phyloP scores from a whole-genome alignment of 2,113 vertebrate genomes.

The Galemys pyrenaicus region DNA sequence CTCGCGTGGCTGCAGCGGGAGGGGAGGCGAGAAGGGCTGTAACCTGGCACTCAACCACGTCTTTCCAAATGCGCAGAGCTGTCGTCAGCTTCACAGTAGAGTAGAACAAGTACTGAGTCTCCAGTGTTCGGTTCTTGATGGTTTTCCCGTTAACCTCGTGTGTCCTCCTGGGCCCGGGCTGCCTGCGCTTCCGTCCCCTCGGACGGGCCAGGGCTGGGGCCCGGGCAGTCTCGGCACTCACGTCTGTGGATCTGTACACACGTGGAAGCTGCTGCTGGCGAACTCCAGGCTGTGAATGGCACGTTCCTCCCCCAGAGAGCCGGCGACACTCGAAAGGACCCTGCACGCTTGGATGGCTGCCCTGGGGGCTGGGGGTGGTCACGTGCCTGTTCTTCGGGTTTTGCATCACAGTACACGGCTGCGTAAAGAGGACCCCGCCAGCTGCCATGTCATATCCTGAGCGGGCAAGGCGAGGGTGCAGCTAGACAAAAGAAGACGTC shows the following conservation, averaged over 20 bases:
- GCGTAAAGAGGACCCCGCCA: constrained; percentile 80
- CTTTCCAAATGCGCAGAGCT: constrained; percentile 69
- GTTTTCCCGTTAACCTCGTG: constrained; percentile 54
- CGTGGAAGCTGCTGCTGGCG: background rate
- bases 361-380: background rate
- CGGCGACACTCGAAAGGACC: too few relatives aligned
- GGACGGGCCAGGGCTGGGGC: constrained; percentile 39
- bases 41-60: background rate
- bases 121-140: constrained; percentile 43
- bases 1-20: too few relatives aligned
- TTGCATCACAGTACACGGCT: constrained; percentile 80
- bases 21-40: background rate
- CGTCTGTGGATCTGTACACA: constrained; percentile 32
- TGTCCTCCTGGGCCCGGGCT: constrained; percentile 57
- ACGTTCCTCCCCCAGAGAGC: constrained; percentile 45
- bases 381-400: constrained; percentile 65
- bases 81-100: constrained; percentile 65
- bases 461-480: constrained; percentile 64
- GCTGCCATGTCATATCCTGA: too few relatives aligned
- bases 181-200: background rate
- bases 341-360: too few relatives aligned
- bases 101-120: constrained; percentile 53
- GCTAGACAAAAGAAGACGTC: constrained; percentile 54
- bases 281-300: constrained; percentile 59
- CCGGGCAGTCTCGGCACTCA: constrained; percentile 71